These are phyloP conservation scores for Popillia japonica DNA, from an alignment of 1,140 invertebrate species.

Conservation along the genomic window DNA sequence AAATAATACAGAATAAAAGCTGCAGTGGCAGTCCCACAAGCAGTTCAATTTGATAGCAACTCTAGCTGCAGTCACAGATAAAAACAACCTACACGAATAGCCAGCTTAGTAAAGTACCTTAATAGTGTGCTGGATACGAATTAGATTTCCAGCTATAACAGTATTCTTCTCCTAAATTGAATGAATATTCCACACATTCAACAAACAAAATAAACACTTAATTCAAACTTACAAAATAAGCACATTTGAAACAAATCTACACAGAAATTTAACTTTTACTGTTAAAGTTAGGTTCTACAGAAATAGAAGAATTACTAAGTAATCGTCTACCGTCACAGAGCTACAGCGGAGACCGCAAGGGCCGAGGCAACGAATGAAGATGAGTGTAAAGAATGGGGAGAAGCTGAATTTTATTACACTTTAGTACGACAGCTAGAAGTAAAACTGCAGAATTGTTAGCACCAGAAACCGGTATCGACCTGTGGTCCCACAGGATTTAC, in stretches of 20 bases:
- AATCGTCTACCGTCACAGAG: neutral
- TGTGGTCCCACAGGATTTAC: slow-evolving; percentile 55
- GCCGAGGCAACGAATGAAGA: neutral
- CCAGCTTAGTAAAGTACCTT: no score
- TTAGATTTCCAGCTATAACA: no score
- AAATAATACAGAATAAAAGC: no score
- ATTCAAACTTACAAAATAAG: no score
- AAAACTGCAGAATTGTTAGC: slow-evolving; percentile 61
- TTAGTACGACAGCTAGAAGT: slow-evolving; percentile 59
- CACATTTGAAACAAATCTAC: neutral
- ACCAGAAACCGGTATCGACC: slow-evolving; percentile 58
- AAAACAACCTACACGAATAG: no score
- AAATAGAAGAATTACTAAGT: neutral
- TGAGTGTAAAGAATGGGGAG: slow-evolving; percentile 39
- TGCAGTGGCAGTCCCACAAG: no score
- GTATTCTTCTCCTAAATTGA: no score
- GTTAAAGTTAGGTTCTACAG: neutral
- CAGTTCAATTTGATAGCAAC: no score
- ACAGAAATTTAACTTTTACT: neutral
- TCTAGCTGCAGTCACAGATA: no score
- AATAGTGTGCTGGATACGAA: no score
- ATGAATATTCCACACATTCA: no score
- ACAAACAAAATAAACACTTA: no score
- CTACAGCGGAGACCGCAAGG: neutral
- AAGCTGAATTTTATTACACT: slow-evolving; percentile 60